phyloP scores from a whole-genome alignment of 1,140 invertebrate species.

The Tetragnatha versicolor region DNA sequence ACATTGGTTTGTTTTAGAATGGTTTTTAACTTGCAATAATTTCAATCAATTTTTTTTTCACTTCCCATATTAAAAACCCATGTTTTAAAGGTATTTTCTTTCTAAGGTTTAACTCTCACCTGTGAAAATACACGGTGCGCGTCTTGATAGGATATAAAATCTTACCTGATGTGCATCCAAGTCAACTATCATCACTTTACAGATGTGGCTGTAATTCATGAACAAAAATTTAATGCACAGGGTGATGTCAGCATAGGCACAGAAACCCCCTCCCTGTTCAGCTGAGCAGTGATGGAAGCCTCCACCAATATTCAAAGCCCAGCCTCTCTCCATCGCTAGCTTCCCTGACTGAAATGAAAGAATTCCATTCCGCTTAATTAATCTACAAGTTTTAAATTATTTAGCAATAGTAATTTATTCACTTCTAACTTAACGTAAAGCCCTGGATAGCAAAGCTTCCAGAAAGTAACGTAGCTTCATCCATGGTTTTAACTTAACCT shows the following conservation, averaged over 20 bases:
- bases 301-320: constrained; percentile 90
- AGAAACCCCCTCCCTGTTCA: constrained; percentile 81
- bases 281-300: constrained; percentile 84
- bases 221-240: constrained; percentile 76
- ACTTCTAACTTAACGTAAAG: no score
- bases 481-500: no score
- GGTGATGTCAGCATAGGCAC: constrained; percentile 87
- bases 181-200: constrained; percentile 84
- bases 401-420: no score
- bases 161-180: constrained; percentile 83
- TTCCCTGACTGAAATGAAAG: constrained; percentile 63
- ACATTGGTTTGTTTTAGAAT: no score
- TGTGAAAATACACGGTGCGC: no score
- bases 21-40: background rate
- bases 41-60: background rate
- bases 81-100: background rate
- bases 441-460: no score
- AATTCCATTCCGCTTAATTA: background rate
- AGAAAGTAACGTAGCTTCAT: no score
- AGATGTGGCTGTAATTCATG: constrained; percentile 68
- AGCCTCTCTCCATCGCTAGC: constrained; percentile 79
- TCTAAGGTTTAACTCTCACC: background rate
- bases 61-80: background rate
- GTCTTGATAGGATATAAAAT: no score
- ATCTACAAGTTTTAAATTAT: background rate